These are phyloP conservation scores for Julus scandinavius DNA, from an alignment of 2,888 invertebrate species.

Conservation along the genomic window DNA sequence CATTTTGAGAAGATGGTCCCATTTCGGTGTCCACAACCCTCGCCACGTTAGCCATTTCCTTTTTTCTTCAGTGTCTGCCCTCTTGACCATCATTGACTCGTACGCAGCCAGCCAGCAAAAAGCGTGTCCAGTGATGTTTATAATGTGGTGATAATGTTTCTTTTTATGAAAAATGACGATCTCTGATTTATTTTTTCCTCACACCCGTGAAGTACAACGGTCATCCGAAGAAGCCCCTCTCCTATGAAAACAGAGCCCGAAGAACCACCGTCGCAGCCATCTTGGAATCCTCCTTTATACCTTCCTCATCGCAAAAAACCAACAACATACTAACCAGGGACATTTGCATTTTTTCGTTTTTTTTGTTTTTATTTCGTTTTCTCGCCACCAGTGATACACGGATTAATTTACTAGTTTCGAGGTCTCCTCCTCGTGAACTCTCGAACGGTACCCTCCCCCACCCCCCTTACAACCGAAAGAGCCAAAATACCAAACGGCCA, in stretches of 20 bases:
- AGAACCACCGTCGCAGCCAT: conserved; percentile 27
- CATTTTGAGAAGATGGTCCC: neutral
- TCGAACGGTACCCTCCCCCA: neutral
- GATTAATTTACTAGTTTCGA: conserved; percentile 14
- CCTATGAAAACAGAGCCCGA: conserved; percentile 30
- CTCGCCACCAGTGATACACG: conserved; percentile 11
- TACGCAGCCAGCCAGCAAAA: neutral
- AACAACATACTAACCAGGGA: neutral
- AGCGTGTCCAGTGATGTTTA: conserved; percentile 48
- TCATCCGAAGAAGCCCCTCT: neutral
- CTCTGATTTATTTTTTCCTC: conserved; percentile 9
- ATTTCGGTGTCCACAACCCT: neutral
- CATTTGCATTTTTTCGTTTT: neutral
- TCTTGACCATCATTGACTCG: conserved; percentile 38
- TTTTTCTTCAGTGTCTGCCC: neutral
- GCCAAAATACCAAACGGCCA: neutral
- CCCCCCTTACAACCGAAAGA: neutral
- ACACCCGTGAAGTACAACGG: conserved; percentile 52
- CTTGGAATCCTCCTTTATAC: neutral
- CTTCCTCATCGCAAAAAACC: neutral
- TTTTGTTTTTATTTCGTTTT: neutral
- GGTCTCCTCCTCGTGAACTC: neutral
- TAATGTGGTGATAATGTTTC: conserved; percentile 48
- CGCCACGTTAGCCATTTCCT: neutral
- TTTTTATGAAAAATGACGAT: conserved; percentile 51